Evolutionary conservation across 2,797 vertebrate species (phyloP).

Genomic region (Typhlichthys eigenmanni): DNA sequence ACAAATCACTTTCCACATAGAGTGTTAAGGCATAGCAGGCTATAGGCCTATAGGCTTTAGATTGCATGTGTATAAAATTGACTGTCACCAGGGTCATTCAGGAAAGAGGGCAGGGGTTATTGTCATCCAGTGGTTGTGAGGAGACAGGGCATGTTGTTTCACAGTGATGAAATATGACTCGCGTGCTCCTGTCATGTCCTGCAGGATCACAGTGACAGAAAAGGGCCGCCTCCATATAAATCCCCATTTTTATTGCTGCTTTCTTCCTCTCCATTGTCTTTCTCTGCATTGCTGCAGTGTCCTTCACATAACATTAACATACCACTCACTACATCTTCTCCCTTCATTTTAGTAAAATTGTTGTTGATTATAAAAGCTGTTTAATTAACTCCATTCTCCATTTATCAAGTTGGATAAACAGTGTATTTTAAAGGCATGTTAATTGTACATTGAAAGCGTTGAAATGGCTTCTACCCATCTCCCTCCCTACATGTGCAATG

Average conservation of each 20-base stretch:
- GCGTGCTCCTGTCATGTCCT: constrained; percentile 65
- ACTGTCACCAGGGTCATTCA: constrained; percentile 46
- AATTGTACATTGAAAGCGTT: no score
- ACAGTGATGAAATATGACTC: constrained; percentile 75
- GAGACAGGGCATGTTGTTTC: constrained; percentile 50
- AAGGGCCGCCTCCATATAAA: constrained; percentile 74
- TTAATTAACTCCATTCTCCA: constrained; percentile 18
- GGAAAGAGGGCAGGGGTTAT: constrained; percentile 56
- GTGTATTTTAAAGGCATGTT: constrained; percentile 5
- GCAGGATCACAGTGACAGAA: constrained; percentile 70
- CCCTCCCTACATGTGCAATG: no score
- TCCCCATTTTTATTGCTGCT: constrained; percentile 71
- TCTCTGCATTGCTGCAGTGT: constrained; percentile 47
- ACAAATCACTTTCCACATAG: constrained; percentile 29
- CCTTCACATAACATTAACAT: constrained; percentile 61
- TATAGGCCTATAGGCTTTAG: neutral
- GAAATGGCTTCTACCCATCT: no score
- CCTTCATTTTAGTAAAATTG: constrained; percentile 1
- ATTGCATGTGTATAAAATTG: constrained; percentile 32
- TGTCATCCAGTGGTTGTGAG: constrained; percentile 53
- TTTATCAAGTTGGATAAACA: constrained; percentile 8
- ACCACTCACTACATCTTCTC: constrained; percentile 40
- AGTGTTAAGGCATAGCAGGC: no score
- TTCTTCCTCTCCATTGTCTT: constrained; percentile 44
- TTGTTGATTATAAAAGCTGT: neutral